A percentile compares a stretch with the other conserved stretches of the same genome.
These are phyloP conservation scores for Littorina saxatilis DNA, from an alignment of 1,140 invertebrate genomes.

Conservation along the genomic window DNA sequence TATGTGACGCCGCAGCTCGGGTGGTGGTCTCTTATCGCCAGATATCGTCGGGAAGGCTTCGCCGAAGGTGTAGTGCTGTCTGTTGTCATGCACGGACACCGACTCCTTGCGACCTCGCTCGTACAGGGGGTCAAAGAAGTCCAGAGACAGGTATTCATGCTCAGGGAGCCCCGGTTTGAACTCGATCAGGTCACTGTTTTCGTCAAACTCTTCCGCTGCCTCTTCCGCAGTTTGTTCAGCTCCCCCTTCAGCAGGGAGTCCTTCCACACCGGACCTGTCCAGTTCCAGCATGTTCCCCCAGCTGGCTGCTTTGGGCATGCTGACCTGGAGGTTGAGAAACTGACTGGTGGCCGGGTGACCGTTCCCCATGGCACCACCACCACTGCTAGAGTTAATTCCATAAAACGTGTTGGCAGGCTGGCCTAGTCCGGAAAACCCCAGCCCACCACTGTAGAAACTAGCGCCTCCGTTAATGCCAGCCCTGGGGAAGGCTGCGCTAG, in stretches of 20 bases:
- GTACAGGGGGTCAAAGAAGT: constrained; percentile 70
- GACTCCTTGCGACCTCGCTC: constrained; percentile 59
- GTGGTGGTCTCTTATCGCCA: constrained; percentile 27
- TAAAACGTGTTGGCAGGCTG: constrained; percentile 21
- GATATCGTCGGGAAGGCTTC: constrained; percentile 49
- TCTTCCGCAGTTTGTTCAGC: constrained; percentile 37
- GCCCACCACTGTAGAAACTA: background rate
- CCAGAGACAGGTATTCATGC: constrained; percentile 68
- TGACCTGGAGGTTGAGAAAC: background rate
- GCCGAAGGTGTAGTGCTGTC: constrained; percentile 51
- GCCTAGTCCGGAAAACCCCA: constrained; percentile 4
- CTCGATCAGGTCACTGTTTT: constrained; percentile 37
- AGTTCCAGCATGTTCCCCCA: constrained; percentile 29
- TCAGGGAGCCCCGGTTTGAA: constrained; percentile 45
- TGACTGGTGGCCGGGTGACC: background rate
- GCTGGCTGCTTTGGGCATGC: constrained; percentile 42
- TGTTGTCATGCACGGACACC: constrained; percentile 31
- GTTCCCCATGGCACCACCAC: background rate
- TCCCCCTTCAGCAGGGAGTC: constrained; percentile 31
- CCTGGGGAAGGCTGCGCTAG: constrained; percentile 15
- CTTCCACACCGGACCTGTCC: background rate
- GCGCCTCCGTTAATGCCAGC: constrained; percentile 14
- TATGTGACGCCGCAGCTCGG: constrained; percentile 10
- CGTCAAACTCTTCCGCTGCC: constrained; percentile 22
- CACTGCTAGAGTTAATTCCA: background rate